A percentile compares a stretch with the other conserved stretches of the same genome.
Conservation (phyloP, 2,113 vertebrate species). For the Onychostruthus taczanowskii region DNA sequence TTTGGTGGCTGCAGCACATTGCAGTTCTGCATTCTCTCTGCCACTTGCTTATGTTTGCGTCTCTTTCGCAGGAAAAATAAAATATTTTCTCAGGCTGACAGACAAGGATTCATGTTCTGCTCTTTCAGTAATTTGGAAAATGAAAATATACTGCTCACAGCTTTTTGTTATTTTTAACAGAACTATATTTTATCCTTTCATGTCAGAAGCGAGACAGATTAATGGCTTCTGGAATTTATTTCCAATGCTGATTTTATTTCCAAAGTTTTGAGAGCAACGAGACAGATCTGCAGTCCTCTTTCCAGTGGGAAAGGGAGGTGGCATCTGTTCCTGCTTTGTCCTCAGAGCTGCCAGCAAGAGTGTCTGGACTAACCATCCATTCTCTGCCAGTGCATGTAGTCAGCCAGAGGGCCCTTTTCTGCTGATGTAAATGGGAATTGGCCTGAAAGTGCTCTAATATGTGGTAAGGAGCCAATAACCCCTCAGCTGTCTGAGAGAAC, state of each 20-base stretch:
- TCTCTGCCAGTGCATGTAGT: background rate
- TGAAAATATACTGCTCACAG: conserved; percentile 52
- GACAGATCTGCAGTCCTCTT: background rate
- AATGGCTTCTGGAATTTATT: conserved; percentile 64
- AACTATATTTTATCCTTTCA: conserved; percentile 53
- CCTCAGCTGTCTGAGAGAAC: background rate
- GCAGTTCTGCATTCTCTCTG: background rate
- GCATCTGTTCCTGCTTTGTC: conserved; percentile 50
- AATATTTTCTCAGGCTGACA: conserved; percentile 52
- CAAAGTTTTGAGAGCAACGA: conserved; percentile 11
- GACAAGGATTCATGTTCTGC: conserved; percentile 58
- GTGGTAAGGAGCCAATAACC: background rate
- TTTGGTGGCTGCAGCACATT: background rate
- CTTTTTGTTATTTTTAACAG: conserved; percentile 37
- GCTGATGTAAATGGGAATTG: conserved; percentile 28
- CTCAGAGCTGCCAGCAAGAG: background rate
- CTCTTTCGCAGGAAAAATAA: conserved; percentile 33
- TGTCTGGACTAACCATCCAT: conserved; percentile 36
- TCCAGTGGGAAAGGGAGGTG: conserved; percentile 24
- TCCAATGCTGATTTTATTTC: conserved; percentile 48
- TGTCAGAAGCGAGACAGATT: conserved; percentile 57
- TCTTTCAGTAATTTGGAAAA: conserved; percentile 65
- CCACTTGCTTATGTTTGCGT: background rate
- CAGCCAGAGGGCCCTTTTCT: conserved; percentile 41
- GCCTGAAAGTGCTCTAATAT: background rate